Base-by-base conservation (phyloP, 2,888 invertebrate species). In the Alitta virens region DNA sequence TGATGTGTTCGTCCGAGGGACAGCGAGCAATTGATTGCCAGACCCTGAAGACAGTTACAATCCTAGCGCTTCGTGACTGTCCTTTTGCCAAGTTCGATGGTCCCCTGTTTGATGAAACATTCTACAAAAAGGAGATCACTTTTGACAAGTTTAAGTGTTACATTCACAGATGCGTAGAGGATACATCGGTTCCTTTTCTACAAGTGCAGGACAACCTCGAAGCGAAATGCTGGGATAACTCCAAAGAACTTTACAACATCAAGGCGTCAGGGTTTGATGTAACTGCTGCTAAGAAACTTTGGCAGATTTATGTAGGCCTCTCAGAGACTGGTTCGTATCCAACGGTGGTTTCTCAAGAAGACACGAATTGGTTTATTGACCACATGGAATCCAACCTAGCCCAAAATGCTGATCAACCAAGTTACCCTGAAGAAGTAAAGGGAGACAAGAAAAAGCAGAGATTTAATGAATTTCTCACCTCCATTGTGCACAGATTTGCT, bases 271-370 rank as follows among this genome's bases (percentile, higher is more conserved):
- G 16, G 2, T 24, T 68, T 2, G 14, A 21, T 12, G 61, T 64
- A 18, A 21, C 43, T 1, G 52, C 58, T n/a, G 9, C 60, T 0
- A 26, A 50, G 18, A 63, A 64, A 27, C 51, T 65, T 5, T 70
- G 70, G 70, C 51, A 64, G 42, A 64, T 70, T 18, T 55, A 49
- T 52, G 68, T 66, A 43, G 56, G 68, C 14, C 52, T 68, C 12
- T 27, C 63, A 5, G 50, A 56, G 14, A 63, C 61, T 33, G 66
- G 55, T 5, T 62, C 64, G 0, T 67, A 66, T 43, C 70, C 70
- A 5, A 63, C 66, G n/a, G 52, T 51, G 2, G 56, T 66, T 21
- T 46, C 56, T 16, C 43, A 55, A 38, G 63, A 56, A 27, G 63
- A 65, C 24, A 59, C 51, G 7, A 51, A 61, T 21, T 66, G 66